These are phyloP conservation scores for Orchesella flavescens DNA, from an alignment of 2,888 invertebrate genomes.

Conservation along the genomic window DNA sequence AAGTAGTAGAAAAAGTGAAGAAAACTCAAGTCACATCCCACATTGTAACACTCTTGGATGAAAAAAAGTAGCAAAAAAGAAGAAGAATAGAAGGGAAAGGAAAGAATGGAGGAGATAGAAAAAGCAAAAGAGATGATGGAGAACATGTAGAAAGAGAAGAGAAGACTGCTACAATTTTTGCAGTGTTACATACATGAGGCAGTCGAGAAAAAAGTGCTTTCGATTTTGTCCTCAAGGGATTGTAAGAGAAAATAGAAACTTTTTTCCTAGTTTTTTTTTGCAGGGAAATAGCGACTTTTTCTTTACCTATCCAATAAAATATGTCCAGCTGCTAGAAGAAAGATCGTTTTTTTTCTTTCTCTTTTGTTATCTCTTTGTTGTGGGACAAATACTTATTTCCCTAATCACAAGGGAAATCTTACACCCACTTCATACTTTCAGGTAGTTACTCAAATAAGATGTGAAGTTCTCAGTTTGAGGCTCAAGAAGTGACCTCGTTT, in stretches of 20 bases:
- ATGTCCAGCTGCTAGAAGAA: conserved; percentile 43
- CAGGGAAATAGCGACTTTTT: conserved; percentile 59
- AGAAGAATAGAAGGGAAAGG: conserved; percentile 18
- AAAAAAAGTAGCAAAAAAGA: conserved; percentile 39
- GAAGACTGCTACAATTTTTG: conserved; percentile 21
- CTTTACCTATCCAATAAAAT: conserved; percentile 58
- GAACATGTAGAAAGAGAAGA: conserved; percentile 3
- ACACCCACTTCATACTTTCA: conserved; percentile 57
- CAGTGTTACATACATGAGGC: conserved; percentile 3
- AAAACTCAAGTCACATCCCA: conserved; percentile 59
- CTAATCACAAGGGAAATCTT: conserved; percentile 62
- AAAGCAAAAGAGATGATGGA: conserved; percentile 22
- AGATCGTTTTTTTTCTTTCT: conserved; percentile 17
- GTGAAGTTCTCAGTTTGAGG: conserved; percentile 29
- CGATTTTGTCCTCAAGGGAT: conserved; percentile 64
- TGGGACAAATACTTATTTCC: conserved; percentile 62
- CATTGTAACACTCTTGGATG: conserved; percentile 54
- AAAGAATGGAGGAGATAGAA: conserved; percentile 24
- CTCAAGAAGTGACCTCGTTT: conserved; percentile 34
- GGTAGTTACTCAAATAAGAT: conserved; percentile 36
- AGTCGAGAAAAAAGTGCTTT: conserved; percentile 50
- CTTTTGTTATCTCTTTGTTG: conserved; percentile 45
- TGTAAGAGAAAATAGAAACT: conserved; percentile 59
- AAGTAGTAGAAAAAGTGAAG: conserved; percentile 6
- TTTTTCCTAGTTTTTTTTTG: conserved; percentile 42